Conservation (phyloP, 1,140 invertebrate species). For the Harpegnathos saltator region DNA sequence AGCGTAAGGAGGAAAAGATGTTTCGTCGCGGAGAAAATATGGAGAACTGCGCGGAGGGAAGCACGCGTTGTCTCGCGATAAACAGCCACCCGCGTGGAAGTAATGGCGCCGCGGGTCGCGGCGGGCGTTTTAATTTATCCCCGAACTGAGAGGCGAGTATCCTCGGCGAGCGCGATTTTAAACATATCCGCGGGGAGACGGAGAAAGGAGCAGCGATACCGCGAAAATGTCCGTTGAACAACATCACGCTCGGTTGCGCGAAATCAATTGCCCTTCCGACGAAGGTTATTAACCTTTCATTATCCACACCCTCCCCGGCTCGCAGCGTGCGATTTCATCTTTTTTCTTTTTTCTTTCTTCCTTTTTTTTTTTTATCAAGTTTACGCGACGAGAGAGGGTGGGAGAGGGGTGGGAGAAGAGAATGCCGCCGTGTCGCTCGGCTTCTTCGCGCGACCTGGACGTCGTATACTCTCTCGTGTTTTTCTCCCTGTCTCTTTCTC, state of each 20-base stretch:
- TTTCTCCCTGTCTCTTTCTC: not conserved
- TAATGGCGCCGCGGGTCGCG: too few species aligned
- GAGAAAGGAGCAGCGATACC: not conserved
- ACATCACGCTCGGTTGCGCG: slow-evolving; percentile 16
- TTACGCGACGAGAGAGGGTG: too few species aligned
- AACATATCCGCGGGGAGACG: too few species aligned
- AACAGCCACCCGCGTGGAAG: too few species aligned
- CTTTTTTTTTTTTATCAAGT: slow-evolving; percentile 14
- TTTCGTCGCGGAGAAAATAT: too few species aligned
- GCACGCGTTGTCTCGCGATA: too few species aligned
- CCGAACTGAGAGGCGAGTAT: too few species aligned
- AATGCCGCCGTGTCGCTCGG: slow-evolving; percentile 10
- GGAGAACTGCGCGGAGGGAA: too few species aligned
- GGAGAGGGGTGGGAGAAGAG: too few species aligned
- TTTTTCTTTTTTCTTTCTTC: slow-evolving; percentile 9
- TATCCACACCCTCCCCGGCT: slow-evolving; percentile 18
- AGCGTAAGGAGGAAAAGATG: too few species aligned
- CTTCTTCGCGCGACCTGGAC: slow-evolving; percentile 40
- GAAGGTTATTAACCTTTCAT: slow-evolving; percentile 52
- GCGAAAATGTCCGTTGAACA: slow-evolving; percentile 28
- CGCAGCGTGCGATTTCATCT: slow-evolving; percentile 48
- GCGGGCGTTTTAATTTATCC: too few species aligned
- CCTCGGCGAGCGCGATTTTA: too few species aligned
- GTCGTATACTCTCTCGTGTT: slow-evolving; percentile 14
- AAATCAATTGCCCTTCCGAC: slow-evolving; percentile 51